phyloP scores from a whole-genome alignment of 2,797 vertebrate genomes.

The Lerista edwardsae region DNA sequence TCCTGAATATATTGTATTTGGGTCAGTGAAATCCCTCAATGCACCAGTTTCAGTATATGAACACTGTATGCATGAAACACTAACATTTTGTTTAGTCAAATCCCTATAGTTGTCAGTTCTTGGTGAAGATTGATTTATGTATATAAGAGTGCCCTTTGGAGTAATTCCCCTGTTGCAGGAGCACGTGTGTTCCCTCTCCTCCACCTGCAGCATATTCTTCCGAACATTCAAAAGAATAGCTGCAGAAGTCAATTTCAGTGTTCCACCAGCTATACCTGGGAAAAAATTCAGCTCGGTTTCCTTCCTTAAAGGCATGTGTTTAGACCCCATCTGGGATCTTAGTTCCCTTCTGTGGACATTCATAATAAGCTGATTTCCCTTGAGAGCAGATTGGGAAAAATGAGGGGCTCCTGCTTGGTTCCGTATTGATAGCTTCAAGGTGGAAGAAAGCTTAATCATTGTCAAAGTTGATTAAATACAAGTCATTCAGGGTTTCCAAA shows the following conservation, averaged over 20 bases:
- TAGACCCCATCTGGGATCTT: neutral
- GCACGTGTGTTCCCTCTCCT: conserved; percentile 14
- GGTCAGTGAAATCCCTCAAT: neutral
- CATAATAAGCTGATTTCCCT: conserved; percentile 33
- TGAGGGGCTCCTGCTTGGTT: conserved; percentile 18
- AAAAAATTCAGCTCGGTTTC: neutral
- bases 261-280: conserved; percentile 41
- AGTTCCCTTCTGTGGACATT: conserved; percentile 2
- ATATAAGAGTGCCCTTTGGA: neutral
- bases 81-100: accelerated
- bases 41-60: accelerated
- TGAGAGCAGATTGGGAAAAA: conserved; percentile 18
- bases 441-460: conserved; percentile 39
- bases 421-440: conserved; percentile 2
- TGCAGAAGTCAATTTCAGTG: conserved; percentile 49
- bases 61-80: neutral
- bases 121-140: neutral
- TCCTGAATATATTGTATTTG: accelerated
- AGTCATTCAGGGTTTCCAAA: neutral
- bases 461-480: conserved; percentile 49
- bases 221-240: conserved; percentile 37
- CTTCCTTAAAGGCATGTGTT: conserved; percentile 23
- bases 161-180: neutral
- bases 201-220: conserved; percentile 25
- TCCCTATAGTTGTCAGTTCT: accelerated